phyloP scores from a whole-genome alignment of 2,113 vertebrate genomes.

The Micronisus gabar region DNA sequence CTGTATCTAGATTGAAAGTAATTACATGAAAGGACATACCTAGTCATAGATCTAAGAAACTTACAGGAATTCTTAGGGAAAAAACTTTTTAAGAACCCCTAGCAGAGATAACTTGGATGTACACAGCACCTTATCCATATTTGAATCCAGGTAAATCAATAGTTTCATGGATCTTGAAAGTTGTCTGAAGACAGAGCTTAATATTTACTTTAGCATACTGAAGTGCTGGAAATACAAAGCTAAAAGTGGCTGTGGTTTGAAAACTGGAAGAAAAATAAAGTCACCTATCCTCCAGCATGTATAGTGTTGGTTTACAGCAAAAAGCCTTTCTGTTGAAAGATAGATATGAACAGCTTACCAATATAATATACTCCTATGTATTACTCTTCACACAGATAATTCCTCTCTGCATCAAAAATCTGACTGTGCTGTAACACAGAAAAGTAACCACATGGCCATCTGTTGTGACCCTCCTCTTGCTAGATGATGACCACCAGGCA shows the following conservation, averaged over 20 bases:
- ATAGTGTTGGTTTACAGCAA: background rate
- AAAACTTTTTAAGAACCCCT: background rate
- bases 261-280: background rate
- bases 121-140: background rate
- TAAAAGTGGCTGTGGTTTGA: background rate
- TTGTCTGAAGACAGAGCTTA: background rate
- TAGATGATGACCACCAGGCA: background rate
- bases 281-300: background rate
- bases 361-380: accelerated
- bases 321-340: background rate
- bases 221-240: background rate
- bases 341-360: background rate
- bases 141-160: background rate
- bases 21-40: background rate
- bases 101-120: background rate
- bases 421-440: background rate
- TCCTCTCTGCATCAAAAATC: background rate
- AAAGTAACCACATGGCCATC: background rate
- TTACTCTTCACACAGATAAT: background rate
- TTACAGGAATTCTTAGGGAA: background rate
- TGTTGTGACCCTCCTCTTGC: background rate
- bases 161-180: background rate
- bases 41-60: background rate
- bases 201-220: background rate
- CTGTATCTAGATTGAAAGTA: background rate